These are phyloP conservation scores for Bombycilla garrulus DNA, from an alignment of 2,113 vertebrate species.

Conservation along the genomic window DNA sequence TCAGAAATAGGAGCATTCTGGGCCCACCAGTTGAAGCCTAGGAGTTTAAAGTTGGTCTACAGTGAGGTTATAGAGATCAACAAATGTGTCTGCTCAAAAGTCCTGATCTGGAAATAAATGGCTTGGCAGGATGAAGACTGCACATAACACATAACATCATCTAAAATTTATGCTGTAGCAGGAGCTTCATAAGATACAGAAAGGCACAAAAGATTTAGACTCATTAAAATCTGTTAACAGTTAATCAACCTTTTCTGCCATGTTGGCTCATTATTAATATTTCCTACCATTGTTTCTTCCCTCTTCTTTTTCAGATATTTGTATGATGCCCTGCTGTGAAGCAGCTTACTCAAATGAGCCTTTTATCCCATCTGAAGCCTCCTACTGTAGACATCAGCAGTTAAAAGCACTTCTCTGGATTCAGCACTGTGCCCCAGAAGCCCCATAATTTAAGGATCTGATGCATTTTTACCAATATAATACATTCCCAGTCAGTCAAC, in stretches of 20 bases:
- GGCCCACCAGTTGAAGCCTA: background rate
- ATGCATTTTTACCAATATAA: background rate
- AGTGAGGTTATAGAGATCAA: background rate
- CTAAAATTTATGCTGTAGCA: background rate
- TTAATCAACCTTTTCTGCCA: background rate
- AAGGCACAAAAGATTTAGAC: background rate
- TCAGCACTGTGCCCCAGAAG: background rate
- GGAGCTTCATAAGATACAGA: background rate
- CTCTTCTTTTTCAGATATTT: background rate
- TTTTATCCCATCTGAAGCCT: background rate
- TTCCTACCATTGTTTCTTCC: background rate
- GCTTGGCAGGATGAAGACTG: background rate
- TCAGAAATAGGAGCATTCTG: background rate
- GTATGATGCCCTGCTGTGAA: background rate
- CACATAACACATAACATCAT: background rate
- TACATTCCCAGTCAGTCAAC: background rate
- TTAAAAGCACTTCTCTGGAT: background rate
- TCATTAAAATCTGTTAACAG: no score
- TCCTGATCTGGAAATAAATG: background rate
- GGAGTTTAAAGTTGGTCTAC: background rate
- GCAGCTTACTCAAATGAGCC: background rate
- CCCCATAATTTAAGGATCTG: background rate
- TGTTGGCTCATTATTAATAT: background rate
- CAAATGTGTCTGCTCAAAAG: background rate
- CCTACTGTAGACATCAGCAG: background rate